Conservation (phyloP, 2,113 vertebrate genomes). For the Pao palembangensis region DNA sequence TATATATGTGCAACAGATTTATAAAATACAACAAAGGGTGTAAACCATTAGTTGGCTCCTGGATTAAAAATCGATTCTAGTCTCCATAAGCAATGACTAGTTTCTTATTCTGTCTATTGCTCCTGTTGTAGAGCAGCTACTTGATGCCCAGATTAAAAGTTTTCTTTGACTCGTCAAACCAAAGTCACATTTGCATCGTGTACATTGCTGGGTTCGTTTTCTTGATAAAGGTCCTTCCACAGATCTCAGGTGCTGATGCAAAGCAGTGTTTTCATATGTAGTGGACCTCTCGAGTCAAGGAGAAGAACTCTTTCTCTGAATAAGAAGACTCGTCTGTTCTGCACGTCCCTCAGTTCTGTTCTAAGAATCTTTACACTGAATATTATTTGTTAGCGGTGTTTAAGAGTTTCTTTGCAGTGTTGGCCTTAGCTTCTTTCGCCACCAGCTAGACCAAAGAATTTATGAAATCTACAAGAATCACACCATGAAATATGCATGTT, state of each 20-base stretch:
- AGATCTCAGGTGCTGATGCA: background rate
- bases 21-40: too few species aligned
- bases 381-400: slow-evolving; percentile 2
- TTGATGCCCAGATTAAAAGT: slow-evolving; percentile 1
- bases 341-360: background rate
- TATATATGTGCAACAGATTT: too few species aligned
- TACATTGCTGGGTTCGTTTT: too few species aligned
- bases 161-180: background rate
- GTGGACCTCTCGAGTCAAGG: slow-evolving; percentile 1
- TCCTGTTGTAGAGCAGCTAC: too few species aligned
- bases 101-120: too few species aligned
- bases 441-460: background rate
- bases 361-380: background rate
- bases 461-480: too few species aligned
- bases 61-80: too few species aligned
- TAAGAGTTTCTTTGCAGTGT: background rate
- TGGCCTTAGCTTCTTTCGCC: background rate
- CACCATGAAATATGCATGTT: too few species aligned
- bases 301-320: too few species aligned
- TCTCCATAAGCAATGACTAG: too few species aligned
- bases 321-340: slow-evolving; percentile 8
- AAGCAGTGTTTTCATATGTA: slow-evolving; percentile 6
- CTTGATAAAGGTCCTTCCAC: slow-evolving; percentile 7
- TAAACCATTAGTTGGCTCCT: too few species aligned
- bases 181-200: background rate